Percentiles rank a stretch among this genome's conserved stretches.
Conservation (phyloP, 2,113 vertebrate genomes). For the Thunnus maccoyii region DNA sequence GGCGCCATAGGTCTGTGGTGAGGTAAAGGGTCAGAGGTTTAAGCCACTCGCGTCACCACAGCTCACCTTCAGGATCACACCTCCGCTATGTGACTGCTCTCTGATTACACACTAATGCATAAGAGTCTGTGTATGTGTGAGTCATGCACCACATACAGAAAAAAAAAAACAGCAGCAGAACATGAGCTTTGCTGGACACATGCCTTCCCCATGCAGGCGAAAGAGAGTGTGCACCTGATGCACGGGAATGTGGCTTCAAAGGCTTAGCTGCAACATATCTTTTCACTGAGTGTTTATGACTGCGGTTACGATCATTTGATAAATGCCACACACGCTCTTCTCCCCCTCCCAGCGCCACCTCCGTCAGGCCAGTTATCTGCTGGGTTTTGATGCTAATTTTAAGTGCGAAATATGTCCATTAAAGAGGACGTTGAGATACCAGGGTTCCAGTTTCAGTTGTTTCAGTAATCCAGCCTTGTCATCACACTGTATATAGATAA, state of each 20-base stretch:
- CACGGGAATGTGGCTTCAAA: slow-evolving; percentile 45
- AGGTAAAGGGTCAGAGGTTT: slow-evolving; percentile 54
- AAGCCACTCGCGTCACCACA: slow-evolving; percentile 8
- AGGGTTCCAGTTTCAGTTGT: slow-evolving; percentile 8
- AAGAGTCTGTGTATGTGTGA: slow-evolving; percentile 2
- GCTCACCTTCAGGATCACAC: slow-evolving; percentile 33
- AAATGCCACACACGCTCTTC: slow-evolving; percentile 9
- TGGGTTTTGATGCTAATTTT: neutral
- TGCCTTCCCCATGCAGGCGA: slow-evolving; percentile 27
- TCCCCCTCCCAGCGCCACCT: neutral
- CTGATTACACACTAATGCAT: slow-evolving; percentile 15
- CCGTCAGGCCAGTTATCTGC: neutral
- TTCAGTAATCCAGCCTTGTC: slow-evolving; percentile 20
- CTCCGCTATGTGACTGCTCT: slow-evolving; percentile 20
- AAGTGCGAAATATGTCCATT: slow-evolving; percentile 5
- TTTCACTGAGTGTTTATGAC: slow-evolving; percentile 8
- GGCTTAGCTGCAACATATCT: slow-evolving; percentile 6
- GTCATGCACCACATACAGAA: neutral
- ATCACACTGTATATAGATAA: slow-evolving; percentile 14
- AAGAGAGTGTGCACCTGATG: slow-evolving; percentile 7
- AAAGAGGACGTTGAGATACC: neutral
- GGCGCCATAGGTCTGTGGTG: slow-evolving; percentile 20
- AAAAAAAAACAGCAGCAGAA: neutral
- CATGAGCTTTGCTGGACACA: slow-evolving; percentile 48
- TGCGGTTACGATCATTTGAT: slow-evolving; percentile 8